A percentile compares a stretch with the other conserved stretches of the same genome.
phyloP scores from a whole-genome alignment of 2,113 vertebrate genomes.

The Alligator mississippiensis region DNA sequence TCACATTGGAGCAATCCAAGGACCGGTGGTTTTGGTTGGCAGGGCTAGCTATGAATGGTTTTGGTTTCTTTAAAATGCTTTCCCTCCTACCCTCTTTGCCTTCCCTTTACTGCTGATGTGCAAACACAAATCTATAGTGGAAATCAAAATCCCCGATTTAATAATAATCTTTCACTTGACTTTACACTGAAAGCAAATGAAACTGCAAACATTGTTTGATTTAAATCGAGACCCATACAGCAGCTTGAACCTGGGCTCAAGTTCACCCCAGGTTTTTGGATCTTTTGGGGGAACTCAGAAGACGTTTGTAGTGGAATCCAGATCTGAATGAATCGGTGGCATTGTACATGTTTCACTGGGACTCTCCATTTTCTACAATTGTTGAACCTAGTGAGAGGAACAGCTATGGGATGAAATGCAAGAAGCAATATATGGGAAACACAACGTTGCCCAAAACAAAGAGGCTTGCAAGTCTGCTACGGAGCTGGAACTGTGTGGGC shows the following conservation, averaged over 20 bases:
- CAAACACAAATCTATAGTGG: neutral
- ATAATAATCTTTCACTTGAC: rapidly evolving
- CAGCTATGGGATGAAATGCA: too few species aligned
- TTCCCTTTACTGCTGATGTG: neutral
- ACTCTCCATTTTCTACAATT: neutral
- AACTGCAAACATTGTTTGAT: neutral
- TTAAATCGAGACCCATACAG: neutral
- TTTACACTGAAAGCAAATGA: rapidly evolving
- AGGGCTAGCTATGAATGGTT: neutral
- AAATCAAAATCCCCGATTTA: neutral
- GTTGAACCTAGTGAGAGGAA: too few species aligned
- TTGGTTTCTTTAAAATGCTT: neutral
- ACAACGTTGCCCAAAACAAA: too few species aligned
- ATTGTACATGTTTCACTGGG: neutral
- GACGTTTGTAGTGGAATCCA: rapidly evolving
- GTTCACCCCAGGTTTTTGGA: neutral
- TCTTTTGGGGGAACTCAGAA: neutral
- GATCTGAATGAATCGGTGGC: neutral
- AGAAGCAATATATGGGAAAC: too few species aligned
- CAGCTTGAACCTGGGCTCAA: neutral
- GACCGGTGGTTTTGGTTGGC: neutral
- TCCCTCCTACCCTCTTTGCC: neutral
- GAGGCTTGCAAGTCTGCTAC: too few species aligned
- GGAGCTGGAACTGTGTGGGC: too few species aligned
- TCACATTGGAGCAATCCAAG: neutral